Evolutionary conservation across 2,113 vertebrate genomes (phyloP), one percentile per base, ranked within the genome.

Genomic region (Diglossa brunneiventris): DNA sequence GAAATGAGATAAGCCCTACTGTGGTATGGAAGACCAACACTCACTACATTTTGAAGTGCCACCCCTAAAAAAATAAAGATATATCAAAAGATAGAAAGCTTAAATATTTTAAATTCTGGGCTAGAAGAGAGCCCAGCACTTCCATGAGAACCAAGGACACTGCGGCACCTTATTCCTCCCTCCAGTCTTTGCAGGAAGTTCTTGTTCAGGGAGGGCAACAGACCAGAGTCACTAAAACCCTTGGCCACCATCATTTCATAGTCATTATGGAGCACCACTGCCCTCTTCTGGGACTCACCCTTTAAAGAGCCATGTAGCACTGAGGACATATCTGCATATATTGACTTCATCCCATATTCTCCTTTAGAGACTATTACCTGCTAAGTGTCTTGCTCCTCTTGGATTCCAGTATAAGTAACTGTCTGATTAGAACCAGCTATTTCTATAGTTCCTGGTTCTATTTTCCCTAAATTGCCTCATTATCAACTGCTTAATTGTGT

Each of bases 211-310:
- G 59, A 78, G 13, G 2, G 2, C 19, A 20, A 5, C 6, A 59
- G 20, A 33, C 1, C 17, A 47, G 9, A 58, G 23, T 26, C n/a
- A 13, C 27, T 31, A 55, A 82, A 84, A 66, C 9, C 13, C 26
- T 50, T 81, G 94, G 52, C 68, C 86, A 44, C 83, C 94, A 92
- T 19, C 2, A 33, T 31, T 74, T 75, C 53, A 46, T 27, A 12
- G 58, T 26, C 63, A 80, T 33, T 47, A 19, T 70, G 55, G 75
- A 96, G 27, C 64, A 90, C 24, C 94, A 83, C 91, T 95, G 94
- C 91, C 91, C 95, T 89, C 96, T 95, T 93, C 95, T 95, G 93
- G 95, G 94, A 52, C 20, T 73, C 55, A 37, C 2, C 15, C 46
- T 35, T 49, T 46, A 31, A 0, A 42, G 8, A 50, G 50, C 1